phyloP scores from a whole-genome alignment of 2,888 invertebrate species.

The Gonocerus acuteangulatus region DNA sequence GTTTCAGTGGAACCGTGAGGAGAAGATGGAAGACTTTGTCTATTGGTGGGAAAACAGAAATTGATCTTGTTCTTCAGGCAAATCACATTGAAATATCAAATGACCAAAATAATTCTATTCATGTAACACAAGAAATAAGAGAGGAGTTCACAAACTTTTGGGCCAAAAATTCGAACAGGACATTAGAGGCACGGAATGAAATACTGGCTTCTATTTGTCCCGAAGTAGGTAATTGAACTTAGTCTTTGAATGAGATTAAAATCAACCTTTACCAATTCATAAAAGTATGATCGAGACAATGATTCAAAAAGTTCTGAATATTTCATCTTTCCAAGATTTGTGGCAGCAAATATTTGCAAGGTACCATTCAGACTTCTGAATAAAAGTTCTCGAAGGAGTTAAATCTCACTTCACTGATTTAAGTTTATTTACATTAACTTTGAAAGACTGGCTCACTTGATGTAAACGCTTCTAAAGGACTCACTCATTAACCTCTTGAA shows the following conservation, averaged over 20 bases:
- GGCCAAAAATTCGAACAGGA: conserved; percentile 54
- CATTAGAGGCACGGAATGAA: conserved; percentile 64
- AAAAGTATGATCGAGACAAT: too few relatives aligned
- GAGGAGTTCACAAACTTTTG: conserved; percentile 67
- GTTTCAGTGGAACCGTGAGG: conserved; percentile 63
- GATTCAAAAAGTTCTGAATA: too few relatives aligned
- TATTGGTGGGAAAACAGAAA: conserved; percentile 54
- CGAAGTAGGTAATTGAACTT: conserved; percentile 49
- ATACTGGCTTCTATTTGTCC: conserved; percentile 76
- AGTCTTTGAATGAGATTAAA: neutral
- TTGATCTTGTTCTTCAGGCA: conserved; percentile 62
- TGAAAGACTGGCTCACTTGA: too few relatives aligned
- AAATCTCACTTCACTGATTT: too few relatives aligned
- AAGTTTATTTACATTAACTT: too few relatives aligned
- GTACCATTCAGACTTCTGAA: neutral
- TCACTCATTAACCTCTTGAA: too few relatives aligned
- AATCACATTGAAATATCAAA: conserved; percentile 63
- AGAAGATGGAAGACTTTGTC: conserved; percentile 61
- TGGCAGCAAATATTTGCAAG: too few relatives aligned
- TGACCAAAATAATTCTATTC: conserved; percentile 45
- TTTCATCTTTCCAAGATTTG: too few relatives aligned
- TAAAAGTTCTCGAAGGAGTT: neutral
- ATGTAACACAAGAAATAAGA: conserved; percentile 57
- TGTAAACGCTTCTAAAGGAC: too few relatives aligned
- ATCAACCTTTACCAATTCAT: too few relatives aligned